Conservation (phyloP, 2,113 vertebrate genomes). For the Electrona antarctica region DNA sequence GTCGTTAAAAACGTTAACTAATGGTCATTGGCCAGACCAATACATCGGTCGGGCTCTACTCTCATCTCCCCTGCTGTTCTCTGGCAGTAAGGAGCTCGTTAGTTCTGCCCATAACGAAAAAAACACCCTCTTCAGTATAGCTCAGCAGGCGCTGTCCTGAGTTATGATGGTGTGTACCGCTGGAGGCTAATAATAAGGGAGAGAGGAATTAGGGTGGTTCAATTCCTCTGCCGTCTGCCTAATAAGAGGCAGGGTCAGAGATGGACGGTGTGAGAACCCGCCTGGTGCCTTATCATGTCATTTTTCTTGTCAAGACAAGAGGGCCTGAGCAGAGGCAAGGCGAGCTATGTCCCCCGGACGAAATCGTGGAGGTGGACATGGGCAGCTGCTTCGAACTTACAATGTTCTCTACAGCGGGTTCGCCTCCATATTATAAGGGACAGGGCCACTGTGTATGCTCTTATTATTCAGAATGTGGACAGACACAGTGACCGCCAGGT, state of each 20-base stretch:
- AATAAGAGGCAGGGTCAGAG: conserved; percentile 26
- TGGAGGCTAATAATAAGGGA: conserved; percentile 51
- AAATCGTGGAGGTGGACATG: background rate
- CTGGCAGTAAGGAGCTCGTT: conserved; percentile 54
- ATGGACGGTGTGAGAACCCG: conserved; percentile 19
- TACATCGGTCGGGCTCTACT: too few species aligned
- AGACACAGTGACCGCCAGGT: too few species aligned
- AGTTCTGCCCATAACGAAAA: conserved; percentile 33
- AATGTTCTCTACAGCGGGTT: background rate
- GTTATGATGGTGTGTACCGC: conserved; percentile 30
- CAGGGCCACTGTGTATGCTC: too few species aligned
- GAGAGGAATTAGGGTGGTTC: conserved; percentile 39
- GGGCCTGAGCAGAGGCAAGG: background rate
- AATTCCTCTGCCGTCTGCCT: conserved; percentile 25
- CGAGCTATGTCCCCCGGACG: background rate
- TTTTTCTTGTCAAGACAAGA: conserved; percentile 8
- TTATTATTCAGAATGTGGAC: too few species aligned
- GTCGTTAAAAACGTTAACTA: too few species aligned
- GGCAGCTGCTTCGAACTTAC: background rate
- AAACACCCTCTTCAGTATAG: conserved; percentile 3
- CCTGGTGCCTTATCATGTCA: conserved; percentile 41
- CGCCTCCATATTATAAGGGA: too few species aligned
- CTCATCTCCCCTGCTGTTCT: conserved; percentile 7
- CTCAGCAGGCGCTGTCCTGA: conserved; percentile 23
- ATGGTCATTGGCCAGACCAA: too few species aligned